Base-by-base conservation (phyloP, 2,797 vertebrate species). In the Luscinia megarhynchos region DNA sequence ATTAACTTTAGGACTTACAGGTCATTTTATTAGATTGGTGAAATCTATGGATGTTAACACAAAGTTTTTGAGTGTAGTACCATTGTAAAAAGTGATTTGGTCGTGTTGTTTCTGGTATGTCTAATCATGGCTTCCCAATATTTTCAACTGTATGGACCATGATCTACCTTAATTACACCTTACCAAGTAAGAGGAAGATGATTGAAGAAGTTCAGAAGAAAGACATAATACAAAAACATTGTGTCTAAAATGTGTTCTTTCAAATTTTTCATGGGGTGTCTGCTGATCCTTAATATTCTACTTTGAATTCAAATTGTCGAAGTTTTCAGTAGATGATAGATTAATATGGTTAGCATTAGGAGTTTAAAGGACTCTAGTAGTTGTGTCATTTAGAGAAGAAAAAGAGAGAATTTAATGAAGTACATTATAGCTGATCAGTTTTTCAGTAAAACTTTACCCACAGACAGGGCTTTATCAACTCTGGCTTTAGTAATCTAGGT, bases 401-500 rank as follows among this genome's bases (percentile, higher is more conserved):
- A 15, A 36, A 72, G 83, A 62, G 51, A 40, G 4, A 45, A n/a
- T 12, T 75, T 69, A 63, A 55, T 36, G 41, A 92, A 82, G 23
- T 57, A 3, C 91, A 86, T 94, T 78, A 93, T 40, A 69, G 72
- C 87, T 89, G 62, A 91, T 92, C 15, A 27, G 29, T 48, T 90
- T 88, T 96, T 85, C 61, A 85, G 21, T 55, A 87, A 40, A 95
- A 58, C 15, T 62, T n/a, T 86, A 86, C 34, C 38, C 46, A 81
- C 62, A 75, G 76, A 90, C 4, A 85, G 55, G 79, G 90, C 58
- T 96, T 96, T 94, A 89, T 95, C 74, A 95, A 54, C 64, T 95
- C 92, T 95, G 57, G 57, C 59, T 90, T 68, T 87, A 66, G 63
- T 95, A 95, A 95, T 96, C 81, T 95, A 50, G 92, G 54, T 89